phyloP scores from a whole-genome alignment of 2,888 invertebrate species.

The Ophioninae sp. region DNA sequence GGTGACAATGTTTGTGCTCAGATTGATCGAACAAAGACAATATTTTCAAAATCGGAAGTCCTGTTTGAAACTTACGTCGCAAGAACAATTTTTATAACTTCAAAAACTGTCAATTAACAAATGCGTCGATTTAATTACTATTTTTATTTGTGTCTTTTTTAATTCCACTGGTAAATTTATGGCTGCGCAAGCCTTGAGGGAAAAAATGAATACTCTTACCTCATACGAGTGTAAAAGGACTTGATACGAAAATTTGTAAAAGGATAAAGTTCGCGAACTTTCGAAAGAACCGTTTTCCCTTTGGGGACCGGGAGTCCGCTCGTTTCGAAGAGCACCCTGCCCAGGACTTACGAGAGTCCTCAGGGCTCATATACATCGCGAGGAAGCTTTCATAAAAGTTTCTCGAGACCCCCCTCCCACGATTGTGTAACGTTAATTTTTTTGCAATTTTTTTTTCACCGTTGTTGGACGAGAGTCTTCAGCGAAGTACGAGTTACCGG shows the following conservation, averaged over 20 bases:
- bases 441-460: neutral
- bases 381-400: constrained; percentile 16
- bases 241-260: neutral
- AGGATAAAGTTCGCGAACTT: neutral
- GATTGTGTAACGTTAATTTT: constrained; percentile 2
- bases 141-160: too few species aligned
- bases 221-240: neutral
- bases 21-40: too few species aligned
- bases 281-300: neutral
- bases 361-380: neutral
- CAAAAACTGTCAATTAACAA: too few species aligned
- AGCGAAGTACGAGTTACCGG: constrained; percentile 18
- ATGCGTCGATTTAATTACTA: too few species aligned
- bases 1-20: too few species aligned
- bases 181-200: too few species aligned
- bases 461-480: constrained; percentile 18
- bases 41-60: too few species aligned
- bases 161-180: too few species aligned
- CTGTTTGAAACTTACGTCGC: too few species aligned
- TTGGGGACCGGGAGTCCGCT: neutral
- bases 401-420: neutral
- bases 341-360: neutral
- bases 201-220: too few species aligned
- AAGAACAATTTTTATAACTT: too few species aligned
- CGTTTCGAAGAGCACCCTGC: neutral